A percentile compares a stretch with the other conserved stretches of the same genome.
Conservation (phyloP, 2,797 vertebrate genomes). For the Valencia hispanica region DNA sequence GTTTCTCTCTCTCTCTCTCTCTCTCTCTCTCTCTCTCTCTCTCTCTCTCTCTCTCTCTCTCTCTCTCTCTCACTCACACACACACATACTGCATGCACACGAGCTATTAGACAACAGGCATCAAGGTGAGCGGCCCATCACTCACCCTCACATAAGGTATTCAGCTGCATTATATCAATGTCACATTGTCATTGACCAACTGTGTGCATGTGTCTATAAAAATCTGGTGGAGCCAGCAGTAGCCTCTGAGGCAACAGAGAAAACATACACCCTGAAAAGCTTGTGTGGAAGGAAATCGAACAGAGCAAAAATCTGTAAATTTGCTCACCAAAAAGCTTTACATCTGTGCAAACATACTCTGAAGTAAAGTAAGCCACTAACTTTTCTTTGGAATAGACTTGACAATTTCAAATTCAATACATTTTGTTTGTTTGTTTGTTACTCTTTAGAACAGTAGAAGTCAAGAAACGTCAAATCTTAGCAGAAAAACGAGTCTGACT, state of each 20-base stretch:
- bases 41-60: not conserved
- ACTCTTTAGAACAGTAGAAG: too few relatives aligned
- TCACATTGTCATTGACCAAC: constrained; percentile 55
- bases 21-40: not conserved
- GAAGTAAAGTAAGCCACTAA: not conserved
- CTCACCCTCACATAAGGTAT: constrained; percentile 67
- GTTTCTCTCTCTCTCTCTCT: constrained; percentile 12
- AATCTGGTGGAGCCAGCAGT: constrained; percentile 40
- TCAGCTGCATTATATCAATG: constrained; percentile 66
- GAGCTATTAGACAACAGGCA: constrained; percentile 47
- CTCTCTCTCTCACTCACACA: constrained; percentile 1
- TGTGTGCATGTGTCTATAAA: constrained; percentile 31
- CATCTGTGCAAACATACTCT: not conserved
- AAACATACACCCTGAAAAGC: constrained; percentile 34
- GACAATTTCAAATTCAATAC: not conserved
- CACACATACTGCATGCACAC: constrained; percentile 23
- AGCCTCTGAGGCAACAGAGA: constrained; percentile 32
- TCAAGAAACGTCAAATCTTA: too few relatives aligned
- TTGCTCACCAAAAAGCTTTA: not conserved
- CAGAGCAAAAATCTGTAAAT: constrained; percentile 15
- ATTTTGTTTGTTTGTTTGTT: not conserved
- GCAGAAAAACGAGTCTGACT: too few relatives aligned
- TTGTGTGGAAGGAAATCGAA: constrained; percentile 1
- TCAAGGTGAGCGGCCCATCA: constrained; percentile 57
- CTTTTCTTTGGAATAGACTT: not conserved